These are phyloP conservation scores for Phrynocephalus vlangalii DNA, from an alignment of 2,797 vertebrate genomes.

Conservation along the genomic window DNA sequence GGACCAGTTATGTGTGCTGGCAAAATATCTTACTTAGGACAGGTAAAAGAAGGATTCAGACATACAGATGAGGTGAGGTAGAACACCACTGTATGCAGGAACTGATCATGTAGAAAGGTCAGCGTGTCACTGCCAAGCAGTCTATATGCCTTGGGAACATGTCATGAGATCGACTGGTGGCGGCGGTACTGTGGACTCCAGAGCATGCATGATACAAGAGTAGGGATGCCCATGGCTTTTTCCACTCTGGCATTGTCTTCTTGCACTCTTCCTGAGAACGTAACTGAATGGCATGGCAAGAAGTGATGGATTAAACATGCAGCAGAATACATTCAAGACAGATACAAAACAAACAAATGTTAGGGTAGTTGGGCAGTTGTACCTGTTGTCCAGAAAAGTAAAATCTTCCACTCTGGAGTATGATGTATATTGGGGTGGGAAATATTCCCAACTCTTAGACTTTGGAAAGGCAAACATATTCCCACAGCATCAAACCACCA, in stretches of 20 bases:
- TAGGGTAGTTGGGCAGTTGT: neutral
- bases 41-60: neutral
- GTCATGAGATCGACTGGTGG: neutral
- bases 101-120: neutral
- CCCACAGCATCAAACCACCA: too few species aligned
- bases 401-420: too few species aligned
- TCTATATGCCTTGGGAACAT: neutral
- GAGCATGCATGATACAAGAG: neutral
- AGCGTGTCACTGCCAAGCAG: neutral
- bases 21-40: neutral
- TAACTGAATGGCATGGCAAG: neutral
- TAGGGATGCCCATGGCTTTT: neutral
- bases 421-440: too few species aligned
- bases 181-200: neutral
- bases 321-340: neutral
- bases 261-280: neutral
- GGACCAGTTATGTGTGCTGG: neutral
- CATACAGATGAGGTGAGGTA: neutral
- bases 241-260: neutral
- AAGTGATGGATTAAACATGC: neutral
- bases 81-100: neutral
- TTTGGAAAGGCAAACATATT: too few species aligned
- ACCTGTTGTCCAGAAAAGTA: slow-evolving; percentile 1
- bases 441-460: too few species aligned
- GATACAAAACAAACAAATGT: neutral